These are phyloP conservation scores for Hymenochirus boettgeri DNA, from an alignment of 2,113 vertebrate species.

Conservation along the genomic window DNA sequence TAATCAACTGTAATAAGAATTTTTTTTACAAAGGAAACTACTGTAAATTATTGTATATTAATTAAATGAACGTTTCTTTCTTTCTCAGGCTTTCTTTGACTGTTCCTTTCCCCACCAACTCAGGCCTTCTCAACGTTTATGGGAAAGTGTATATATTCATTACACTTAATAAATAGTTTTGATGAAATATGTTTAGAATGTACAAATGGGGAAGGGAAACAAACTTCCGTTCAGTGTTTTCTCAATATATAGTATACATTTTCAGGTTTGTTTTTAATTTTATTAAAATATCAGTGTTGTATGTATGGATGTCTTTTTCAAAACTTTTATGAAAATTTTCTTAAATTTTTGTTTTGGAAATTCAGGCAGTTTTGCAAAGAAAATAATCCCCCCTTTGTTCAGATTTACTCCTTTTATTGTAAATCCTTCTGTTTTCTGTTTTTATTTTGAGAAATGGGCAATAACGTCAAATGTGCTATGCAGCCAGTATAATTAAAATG, in stretches of 20 bases:
- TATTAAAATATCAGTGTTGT: conserved; percentile 58
- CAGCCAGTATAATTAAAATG: conserved; percentile 89
- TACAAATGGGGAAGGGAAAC: conserved; percentile 77
- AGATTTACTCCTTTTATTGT: conserved; percentile 60
- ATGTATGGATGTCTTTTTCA: conserved; percentile 50
- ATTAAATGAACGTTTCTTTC: conserved; percentile 78
- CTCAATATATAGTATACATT: conserved; percentile 58
- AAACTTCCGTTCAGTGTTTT: conserved; percentile 60
- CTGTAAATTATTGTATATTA: conserved; percentile 98
- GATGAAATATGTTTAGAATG: conserved; percentile 79
- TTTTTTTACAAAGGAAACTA: conserved; percentile 70
- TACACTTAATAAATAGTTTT: conserved; percentile 67
- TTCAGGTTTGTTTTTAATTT: conserved; percentile 54
- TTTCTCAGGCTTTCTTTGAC: conserved; percentile 84
- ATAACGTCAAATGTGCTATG: conserved; percentile 97
- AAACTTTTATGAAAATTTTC: conserved; percentile 57
- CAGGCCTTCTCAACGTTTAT: conserved; percentile 81
- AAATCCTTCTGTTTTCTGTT: conserved; percentile 66
- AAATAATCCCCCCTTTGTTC: conserved; percentile 54
- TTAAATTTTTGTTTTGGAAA: conserved; percentile 52
- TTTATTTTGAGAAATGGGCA: conserved; percentile 71
- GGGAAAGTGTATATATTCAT: conserved; percentile 57
- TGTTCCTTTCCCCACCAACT: conserved; percentile 85
- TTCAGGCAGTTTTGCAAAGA: conserved; percentile 18
- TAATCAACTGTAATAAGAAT: conserved; percentile 71